phyloP scores from a whole-genome alignment of 2,797 vertebrate species.

The Schizopygopsis malacanthus region DNA sequence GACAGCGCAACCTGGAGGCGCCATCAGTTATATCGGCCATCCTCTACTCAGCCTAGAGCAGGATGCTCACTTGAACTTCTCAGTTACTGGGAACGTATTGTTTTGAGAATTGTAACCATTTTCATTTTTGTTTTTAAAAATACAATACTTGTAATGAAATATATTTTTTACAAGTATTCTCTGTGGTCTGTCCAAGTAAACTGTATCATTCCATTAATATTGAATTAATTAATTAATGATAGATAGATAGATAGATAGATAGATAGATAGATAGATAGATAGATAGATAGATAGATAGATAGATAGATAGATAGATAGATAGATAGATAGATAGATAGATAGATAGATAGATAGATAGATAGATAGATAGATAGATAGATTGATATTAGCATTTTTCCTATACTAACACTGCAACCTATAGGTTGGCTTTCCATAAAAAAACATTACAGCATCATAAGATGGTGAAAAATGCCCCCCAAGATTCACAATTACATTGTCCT shows the following conservation, averaged over 20 bases:
- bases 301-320: no score
- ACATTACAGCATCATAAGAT: not conserved
- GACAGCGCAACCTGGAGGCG: constrained; percentile 21
- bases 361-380: no score
- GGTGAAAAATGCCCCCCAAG: not conserved
- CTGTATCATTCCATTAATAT: not conserved
- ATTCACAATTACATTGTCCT: not conserved
- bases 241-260: no score
- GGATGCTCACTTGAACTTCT: not conserved
- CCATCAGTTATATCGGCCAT: constrained; percentile 56
- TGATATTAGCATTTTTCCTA: not conserved
- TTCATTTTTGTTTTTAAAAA: not conserved
- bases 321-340: no score
- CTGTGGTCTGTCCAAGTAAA: not conserved
- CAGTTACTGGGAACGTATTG: not conserved
- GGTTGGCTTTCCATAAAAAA: not conserved
- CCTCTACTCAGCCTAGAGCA: constrained; percentile 46
- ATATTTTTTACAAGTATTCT: not conserved
- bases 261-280: no score
- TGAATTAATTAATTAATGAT: not conserved
- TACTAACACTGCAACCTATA: not conserved
- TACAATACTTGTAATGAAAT: not conserved
- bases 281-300: no score
- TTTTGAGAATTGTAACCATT: not conserved
- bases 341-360: no score